Base-by-base conservation (phyloP, 1,140 invertebrate genomes). In the Drosophila malerkotliana region DNA sequence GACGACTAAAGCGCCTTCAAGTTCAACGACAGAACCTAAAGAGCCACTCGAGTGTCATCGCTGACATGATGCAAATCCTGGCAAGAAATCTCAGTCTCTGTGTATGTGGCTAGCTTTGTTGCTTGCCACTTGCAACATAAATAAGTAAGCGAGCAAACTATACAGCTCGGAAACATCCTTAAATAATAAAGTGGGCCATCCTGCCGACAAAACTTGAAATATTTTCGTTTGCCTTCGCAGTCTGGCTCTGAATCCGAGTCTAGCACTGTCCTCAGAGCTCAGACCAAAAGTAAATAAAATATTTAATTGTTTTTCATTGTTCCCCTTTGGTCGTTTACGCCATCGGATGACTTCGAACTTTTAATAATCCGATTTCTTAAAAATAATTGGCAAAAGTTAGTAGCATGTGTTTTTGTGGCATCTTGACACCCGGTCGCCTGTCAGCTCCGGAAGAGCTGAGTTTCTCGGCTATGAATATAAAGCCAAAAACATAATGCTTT, bases 231-330 rank as follows among this genome's bases (percentile, higher is more conserved):
- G 47, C 39, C 30, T 51, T n/a, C 14, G 34, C 21, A 54, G 47
- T 54, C 37, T 62, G 14, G 12, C 18, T 12, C 21, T 51, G 39
- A 58, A 44, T 54, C 45, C 41, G 51, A 57, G 28, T 54, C 55
- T 55, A 60, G 62, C 45, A 39, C 15, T 64, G 18, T 18, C 59
- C 77, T 45, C 59, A 69, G 71, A 66, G 72, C 44, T 45, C 59
- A 69, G 71, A 62, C 68, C 44, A 76, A 60, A 54, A 63, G 24
- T 63, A 73, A 79, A 84, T 88, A 69, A 79, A 83, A 88, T 71
- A 88, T 88, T 88, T 73, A 79, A 88, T 83, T 88, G 83, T 83
- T 83, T 87, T 88, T 77, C 66, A 77, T 87, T 82, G 63, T 54
- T 63, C 58, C 63, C 60, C 30, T 58, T 62, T 37, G 24, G 28